Evolutionary conservation across 2,888 invertebrate species (phyloP).

Genomic region (Zhuqinia jingwanae): DNA sequence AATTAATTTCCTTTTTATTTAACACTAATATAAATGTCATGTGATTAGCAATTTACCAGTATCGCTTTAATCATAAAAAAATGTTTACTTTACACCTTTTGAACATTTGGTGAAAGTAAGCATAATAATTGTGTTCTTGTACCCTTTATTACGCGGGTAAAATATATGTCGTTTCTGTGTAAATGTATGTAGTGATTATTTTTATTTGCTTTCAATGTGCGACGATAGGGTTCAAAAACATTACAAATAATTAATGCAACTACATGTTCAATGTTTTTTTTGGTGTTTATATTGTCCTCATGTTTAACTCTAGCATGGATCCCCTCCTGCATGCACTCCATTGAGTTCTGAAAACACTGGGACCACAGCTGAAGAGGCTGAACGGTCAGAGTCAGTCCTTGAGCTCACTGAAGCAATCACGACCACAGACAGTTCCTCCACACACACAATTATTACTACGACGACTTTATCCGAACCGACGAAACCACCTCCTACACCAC

Average conservation of each 20-base stretch:
- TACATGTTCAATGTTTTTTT: conserved; percentile 54
- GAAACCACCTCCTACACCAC: conserved; percentile 54
- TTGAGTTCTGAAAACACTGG: conserved; percentile 43
- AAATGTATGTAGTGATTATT: neutral
- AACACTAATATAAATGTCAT: neutral
- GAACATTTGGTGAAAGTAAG: too few species aligned
- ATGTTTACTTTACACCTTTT: too few species aligned
- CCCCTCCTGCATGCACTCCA: conserved; percentile 70
- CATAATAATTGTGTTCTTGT: too few species aligned
- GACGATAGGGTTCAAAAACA: neutral
- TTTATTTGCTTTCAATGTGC: conserved; percentile 35
- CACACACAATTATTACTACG: conserved; percentile 47
- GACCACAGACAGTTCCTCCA: conserved; percentile 8
- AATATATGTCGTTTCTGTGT: neutral
- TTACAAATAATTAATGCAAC: neutral
- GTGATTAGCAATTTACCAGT: too few species aligned
- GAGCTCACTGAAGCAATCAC: conserved; percentile 41
- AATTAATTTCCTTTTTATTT: too few species aligned
- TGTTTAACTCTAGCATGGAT: conserved; percentile 72
- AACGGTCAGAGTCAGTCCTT: conserved; percentile 65
- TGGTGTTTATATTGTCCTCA: conserved; percentile 65
- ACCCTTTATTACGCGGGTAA: too few species aligned
- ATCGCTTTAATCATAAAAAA: too few species aligned
- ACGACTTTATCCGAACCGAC: conserved; percentile 48
- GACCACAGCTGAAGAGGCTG: conserved; percentile 69